Conservation (phyloP, 2,113 vertebrate species). For the Axis porcinus region DNA sequence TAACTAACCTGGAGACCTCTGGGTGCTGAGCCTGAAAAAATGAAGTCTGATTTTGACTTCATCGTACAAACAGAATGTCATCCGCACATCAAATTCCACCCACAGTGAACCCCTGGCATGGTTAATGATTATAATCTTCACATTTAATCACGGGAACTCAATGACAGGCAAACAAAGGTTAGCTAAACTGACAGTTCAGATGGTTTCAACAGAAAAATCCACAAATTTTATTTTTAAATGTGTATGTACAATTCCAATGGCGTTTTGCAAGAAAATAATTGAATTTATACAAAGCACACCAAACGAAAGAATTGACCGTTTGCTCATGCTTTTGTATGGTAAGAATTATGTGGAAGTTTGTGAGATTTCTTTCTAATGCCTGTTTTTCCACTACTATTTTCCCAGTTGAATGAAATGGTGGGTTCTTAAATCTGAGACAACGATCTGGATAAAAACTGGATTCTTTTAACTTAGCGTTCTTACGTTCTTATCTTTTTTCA, state of each 20-base stretch:
- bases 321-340: constrained; percentile 57
- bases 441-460: constrained; percentile 22
- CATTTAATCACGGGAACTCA: constrained; percentile 84
- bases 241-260: constrained; percentile 30
- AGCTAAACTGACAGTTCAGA: constrained; percentile 81
- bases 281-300: constrained; percentile 35
- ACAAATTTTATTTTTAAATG: constrained; percentile 76
- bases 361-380: constrained; percentile 58
- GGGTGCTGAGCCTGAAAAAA: constrained; percentile 91
- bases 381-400: constrained; percentile 46
- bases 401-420: constrained; percentile 32
- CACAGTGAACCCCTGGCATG: constrained; percentile 75
- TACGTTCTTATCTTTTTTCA: neutral
- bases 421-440: constrained; percentile 46
- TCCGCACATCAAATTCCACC: constrained; percentile 80
- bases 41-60: constrained; percentile 83
- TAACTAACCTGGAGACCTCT: constrained; percentile 85
- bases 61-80: constrained; percentile 84
- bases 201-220: constrained; percentile 67
- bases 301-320: constrained; percentile 36
- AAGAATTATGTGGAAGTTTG: constrained; percentile 45
- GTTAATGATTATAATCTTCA: constrained; percentile 88
- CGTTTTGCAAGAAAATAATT: constrained; percentile 52
- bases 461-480: constrained; percentile 13
- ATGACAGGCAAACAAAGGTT: constrained; percentile 86